Evolutionary conservation across 2,797 vertebrate genomes (phyloP).

Genomic region (Alexandromys oeconomus): DNA sequence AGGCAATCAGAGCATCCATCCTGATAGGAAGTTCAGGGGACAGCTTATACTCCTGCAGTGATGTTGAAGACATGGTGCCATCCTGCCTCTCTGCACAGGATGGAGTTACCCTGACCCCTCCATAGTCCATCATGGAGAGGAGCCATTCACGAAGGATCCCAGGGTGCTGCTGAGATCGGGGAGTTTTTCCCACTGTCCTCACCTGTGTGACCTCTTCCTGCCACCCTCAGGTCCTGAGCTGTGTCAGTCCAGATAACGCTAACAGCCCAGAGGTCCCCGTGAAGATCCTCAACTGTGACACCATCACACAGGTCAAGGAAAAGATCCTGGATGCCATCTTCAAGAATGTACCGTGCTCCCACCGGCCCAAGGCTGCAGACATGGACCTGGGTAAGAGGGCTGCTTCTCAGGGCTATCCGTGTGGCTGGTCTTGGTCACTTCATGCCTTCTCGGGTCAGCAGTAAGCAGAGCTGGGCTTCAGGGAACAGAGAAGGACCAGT

Average conservation of each 20-base stretch:
- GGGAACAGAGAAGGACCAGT: neutral
- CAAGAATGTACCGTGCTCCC: constrained; percentile 98
- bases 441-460: fast-evolving
- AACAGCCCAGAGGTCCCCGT: constrained; percentile 97
- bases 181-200: neutral
- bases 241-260: constrained; percentile 96
- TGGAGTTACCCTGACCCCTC: neutral
- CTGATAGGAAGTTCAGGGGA: neutral
- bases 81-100: neutral
- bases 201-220: neutral
- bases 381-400: constrained; percentile 95
- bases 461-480: neutral
- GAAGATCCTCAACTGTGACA: constrained; percentile 98
- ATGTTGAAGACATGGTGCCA: fast-evolving
- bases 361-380: constrained; percentile 96
- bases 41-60: neutral
- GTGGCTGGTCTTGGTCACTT: fast-evolving
- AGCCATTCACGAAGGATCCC: no score
- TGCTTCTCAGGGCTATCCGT: fast-evolving
- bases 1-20: neutral
- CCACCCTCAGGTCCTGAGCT: constrained; percentile 94
- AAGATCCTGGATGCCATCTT: constrained; percentile 99
- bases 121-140: neutral
- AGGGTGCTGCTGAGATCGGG: neutral
- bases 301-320: constrained; percentile 98